Percentiles rank a stretch among this genome's conserved stretches.
Evolutionary conservation across 2,113 vertebrate genomes (phyloP).

Genomic region (Serinus canaria): DNA sequence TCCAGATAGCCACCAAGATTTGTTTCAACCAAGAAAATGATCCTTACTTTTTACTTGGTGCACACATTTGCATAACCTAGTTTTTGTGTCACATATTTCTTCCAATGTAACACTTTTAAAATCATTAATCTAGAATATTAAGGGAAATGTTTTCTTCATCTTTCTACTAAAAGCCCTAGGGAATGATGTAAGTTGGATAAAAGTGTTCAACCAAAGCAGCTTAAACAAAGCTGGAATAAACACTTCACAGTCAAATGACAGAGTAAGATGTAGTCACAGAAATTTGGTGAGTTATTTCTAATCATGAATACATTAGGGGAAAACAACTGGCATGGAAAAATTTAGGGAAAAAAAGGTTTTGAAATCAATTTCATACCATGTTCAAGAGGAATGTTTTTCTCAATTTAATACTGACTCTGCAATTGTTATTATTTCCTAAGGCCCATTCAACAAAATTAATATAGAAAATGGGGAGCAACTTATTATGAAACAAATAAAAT

Average conservation of each 20-base stretch:
- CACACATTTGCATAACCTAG: background rate
- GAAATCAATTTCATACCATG: background rate
- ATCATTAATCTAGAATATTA: background rate
- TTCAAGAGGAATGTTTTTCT: background rate
- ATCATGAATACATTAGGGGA: background rate
- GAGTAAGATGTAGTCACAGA: background rate
- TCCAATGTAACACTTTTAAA: background rate
- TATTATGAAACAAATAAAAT: conserved; percentile 16
- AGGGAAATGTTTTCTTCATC: background rate
- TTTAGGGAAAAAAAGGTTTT: background rate
- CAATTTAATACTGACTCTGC: background rate
- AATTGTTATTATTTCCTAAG: conserved; percentile 10
- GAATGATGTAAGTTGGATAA: background rate
- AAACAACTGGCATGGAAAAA: background rate
- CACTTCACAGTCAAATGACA: background rate
- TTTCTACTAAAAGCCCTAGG: conserved; percentile 1
- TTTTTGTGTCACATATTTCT: background rate
- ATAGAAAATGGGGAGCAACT: background rate
- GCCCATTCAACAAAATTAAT: conserved; percentile 4
- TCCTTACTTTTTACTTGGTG: background rate
- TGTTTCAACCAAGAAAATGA: background rate
- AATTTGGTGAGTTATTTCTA: background rate
- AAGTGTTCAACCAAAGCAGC: background rate
- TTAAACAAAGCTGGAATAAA: conserved; percentile 18
- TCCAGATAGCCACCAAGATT: background rate